phyloP scores from a whole-genome alignment of 1,140 invertebrate species.

The Sminthurides bifidus region DNA sequence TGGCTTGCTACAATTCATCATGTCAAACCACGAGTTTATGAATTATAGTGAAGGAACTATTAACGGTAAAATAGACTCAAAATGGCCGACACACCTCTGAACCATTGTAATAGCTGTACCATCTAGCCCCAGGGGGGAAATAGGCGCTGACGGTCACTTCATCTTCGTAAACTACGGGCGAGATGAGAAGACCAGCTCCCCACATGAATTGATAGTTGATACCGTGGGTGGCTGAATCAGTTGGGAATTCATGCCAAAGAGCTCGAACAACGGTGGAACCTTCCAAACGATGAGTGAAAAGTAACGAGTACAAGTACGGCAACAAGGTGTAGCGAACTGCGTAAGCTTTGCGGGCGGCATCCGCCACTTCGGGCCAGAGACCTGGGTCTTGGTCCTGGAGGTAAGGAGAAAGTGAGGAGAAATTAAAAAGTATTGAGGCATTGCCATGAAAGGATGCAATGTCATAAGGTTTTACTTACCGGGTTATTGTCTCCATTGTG shows the following conservation, averaged over 20 bases:
- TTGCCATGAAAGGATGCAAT: background rate
- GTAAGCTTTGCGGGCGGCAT: conserved; percentile 33
- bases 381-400: conserved; percentile 34
- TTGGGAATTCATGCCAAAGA: conserved; percentile 34
- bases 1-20: background rate
- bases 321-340: conserved; percentile 41
- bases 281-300: conserved; percentile 34
- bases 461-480: conserved; percentile 8
- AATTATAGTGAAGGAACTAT: background rate
- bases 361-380: conserved; percentile 34
- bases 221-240: conserved; percentile 29
- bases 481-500: conserved; percentile 49
- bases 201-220: conserved; percentile 35
- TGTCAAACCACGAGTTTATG: background rate
- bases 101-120: conserved; percentile 41
- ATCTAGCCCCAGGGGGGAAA: conserved; percentile 39
- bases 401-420: no score
- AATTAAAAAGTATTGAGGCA: background rate
- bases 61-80: background rate
- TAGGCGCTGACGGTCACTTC: conserved; percentile 34
- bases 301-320: conserved; percentile 43
- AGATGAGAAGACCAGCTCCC: conserved; percentile 33
- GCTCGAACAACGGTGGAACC: conserved; percentile 33
- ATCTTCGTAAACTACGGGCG: conserved; percentile 31
- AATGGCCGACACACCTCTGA: conserved; percentile 32